phyloP scores from a whole-genome alignment of 2,797 vertebrate genomes.

The Notoglanidium macrostoma region DNA sequence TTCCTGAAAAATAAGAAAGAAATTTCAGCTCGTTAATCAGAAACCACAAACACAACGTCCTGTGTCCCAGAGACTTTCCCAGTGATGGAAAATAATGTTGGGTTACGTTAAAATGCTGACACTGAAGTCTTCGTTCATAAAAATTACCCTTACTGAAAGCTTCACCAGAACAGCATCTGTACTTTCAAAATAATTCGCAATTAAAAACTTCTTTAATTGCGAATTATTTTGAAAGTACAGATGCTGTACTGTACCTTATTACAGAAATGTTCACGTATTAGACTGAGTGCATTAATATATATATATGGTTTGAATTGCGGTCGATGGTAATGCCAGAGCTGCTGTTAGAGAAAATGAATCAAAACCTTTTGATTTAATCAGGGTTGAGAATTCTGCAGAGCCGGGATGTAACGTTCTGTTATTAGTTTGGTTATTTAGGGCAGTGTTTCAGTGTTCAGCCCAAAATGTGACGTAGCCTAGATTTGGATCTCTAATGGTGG shows the following conservation, averaged over 20 bases:
- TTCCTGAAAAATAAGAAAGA: neutral
- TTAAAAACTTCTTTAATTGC: no score
- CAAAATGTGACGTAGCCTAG: constrained; percentile 2
- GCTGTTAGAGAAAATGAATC: neutral
- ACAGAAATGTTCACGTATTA: neutral
- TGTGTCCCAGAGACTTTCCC: neutral
- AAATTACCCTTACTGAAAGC: neutral
- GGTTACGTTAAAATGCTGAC: no score
- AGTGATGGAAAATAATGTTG: neutral
- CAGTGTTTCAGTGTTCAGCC: constrained; percentile 8
- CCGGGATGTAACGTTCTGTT: neutral
- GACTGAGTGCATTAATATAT: neutral
- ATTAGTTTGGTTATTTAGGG: constrained; percentile 19
- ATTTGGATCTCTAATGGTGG: neutral
- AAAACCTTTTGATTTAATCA: neutral
- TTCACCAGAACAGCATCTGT: neutral
- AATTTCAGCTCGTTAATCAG: neutral
- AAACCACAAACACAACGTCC: neutral
- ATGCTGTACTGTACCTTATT: neutral
- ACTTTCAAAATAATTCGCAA: neutral
- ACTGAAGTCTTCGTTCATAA: neutral
- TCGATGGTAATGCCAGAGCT: neutral
- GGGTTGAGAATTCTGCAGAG: neutral
- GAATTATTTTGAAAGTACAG: no score
- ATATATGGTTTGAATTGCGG: neutral